A percentile compares a stretch with the other conserved stretches of the same genome.
Evolutionary conservation across 2,113 vertebrate species (phyloP).

Genomic region (Anolis sagrei): DNA sequence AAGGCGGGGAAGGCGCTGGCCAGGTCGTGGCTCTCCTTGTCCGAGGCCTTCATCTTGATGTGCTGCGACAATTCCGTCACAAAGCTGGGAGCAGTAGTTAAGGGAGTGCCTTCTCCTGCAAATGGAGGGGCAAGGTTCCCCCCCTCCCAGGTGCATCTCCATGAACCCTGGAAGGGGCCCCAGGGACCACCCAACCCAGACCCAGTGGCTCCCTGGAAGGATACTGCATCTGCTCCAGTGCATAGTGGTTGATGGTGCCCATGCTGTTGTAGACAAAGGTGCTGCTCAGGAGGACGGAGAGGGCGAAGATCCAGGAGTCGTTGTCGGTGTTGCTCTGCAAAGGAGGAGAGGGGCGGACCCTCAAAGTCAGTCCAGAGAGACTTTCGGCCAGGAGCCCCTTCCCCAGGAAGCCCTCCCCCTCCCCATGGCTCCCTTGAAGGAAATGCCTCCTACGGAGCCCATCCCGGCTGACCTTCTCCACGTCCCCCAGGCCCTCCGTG

Average conservation of each 20-base stretch:
- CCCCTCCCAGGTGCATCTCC: too few relatives aligned
- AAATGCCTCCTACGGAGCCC: too few relatives aligned
- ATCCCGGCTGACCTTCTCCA: conserved; percentile 64
- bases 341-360: neutral
- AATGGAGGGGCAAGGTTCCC: neutral
- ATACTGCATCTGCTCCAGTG: conserved; percentile 55
- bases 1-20: conserved; percentile 75
- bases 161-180: too few relatives aligned
- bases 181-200: too few relatives aligned
- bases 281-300: conserved; percentile 67
- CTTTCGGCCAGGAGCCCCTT: neutral
- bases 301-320: conserved; percentile 51
- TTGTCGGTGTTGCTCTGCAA: conserved; percentile 55
- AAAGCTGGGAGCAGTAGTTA: conserved; percentile 61
- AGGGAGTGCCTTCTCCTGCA: conserved; percentile 34
- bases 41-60: conserved; percentile 67
- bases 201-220: conserved; percentile 15
- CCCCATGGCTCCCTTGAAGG: too few relatives aligned
- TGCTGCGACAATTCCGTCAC: conserved; percentile 71
- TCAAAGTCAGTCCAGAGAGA: too few relatives aligned
- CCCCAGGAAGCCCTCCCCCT: too few relatives aligned
- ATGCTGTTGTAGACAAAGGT: conserved; percentile 70
- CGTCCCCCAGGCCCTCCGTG: conserved; percentile 66
- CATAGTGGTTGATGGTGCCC: conserved; percentile 52
- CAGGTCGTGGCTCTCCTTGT: conserved; percentile 37